A percentile compares a stretch with the other conserved stretches of the same genome.
Conservation (phyloP, 2,888 invertebrate species). For the Hyposoter dolosus region DNA sequence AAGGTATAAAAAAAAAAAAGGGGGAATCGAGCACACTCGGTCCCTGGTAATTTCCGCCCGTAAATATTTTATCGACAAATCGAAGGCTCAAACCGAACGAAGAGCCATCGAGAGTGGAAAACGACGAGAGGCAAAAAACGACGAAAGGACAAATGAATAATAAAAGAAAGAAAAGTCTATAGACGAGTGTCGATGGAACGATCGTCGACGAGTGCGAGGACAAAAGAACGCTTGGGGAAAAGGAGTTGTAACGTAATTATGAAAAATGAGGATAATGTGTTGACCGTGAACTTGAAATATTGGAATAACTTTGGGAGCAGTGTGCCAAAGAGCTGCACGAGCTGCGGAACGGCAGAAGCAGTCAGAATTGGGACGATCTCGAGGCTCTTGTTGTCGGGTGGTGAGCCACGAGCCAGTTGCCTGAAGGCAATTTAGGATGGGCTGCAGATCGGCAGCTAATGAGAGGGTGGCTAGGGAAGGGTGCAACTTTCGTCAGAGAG, state of each 20-base stretch:
- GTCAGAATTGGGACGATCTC: constrained; percentile 1
- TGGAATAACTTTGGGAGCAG: background rate
- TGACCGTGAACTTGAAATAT: background rate
- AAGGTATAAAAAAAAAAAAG: background rate
- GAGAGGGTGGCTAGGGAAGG: constrained; percentile 76
- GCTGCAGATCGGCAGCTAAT: constrained; percentile 79
- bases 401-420: constrained; percentile 38
- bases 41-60: constrained; percentile 37
- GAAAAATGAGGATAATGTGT: constrained; percentile 3
- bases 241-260: background rate
- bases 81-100: background rate
- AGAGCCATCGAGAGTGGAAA: constrained; percentile 18
- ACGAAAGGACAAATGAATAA: constrained; percentile 8
- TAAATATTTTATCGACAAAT: constrained; percentile 50
- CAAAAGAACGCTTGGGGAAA: background rate
- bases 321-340: background rate
- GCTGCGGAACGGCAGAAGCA: background rate
- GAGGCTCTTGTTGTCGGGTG: constrained; percentile 36
- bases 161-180: constrained; percentile 34
- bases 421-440: constrained; percentile 78
- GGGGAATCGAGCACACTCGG: background rate
- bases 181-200: constrained; percentile 53
- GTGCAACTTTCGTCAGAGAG: constrained; percentile 71
- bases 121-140: background rate
- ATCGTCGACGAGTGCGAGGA: constrained; percentile 13